Conservation (phyloP, 2,797 vertebrate species). For the Falco peregrinus region DNA sequence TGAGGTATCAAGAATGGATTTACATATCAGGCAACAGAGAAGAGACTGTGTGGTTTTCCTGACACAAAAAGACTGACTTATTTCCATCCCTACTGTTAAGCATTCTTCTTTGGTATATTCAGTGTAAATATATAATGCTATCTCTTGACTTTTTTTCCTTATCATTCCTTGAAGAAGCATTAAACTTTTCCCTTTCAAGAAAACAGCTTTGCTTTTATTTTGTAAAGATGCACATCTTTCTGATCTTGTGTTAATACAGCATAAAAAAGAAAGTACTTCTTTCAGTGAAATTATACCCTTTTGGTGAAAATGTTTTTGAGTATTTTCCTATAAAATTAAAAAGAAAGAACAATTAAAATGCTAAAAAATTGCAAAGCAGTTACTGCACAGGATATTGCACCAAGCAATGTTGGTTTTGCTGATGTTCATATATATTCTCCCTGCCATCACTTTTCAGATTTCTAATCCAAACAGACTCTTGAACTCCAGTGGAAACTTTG, state of each 20-base stretch:
- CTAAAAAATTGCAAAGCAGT: background rate
- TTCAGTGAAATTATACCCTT: background rate
- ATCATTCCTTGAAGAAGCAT: background rate
- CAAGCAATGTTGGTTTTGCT: background rate
- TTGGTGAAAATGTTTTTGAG: background rate
- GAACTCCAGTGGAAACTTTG: background rate
- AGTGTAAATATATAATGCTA: background rate
- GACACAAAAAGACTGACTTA: background rate
- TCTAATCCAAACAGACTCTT: background rate
- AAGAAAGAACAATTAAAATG: background rate
- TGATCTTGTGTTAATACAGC: background rate
- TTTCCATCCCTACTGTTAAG: background rate
- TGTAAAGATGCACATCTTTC: background rate
- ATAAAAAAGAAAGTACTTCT: background rate
- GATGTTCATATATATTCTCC: background rate
- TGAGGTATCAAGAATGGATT: background rate
- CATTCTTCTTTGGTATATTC: background rate
- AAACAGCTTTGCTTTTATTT: background rate
- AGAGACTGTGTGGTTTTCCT: background rate
- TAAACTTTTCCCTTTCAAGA: background rate
- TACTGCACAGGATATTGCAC: background rate
- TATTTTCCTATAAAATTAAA: background rate
- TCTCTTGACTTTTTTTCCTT: background rate
- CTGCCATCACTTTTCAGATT: background rate
- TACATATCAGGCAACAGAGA: background rate